These are phyloP conservation scores for Galeopterus variegatus DNA, from an alignment of 2,113 vertebrate genomes.

Conservation along the genomic window DNA sequence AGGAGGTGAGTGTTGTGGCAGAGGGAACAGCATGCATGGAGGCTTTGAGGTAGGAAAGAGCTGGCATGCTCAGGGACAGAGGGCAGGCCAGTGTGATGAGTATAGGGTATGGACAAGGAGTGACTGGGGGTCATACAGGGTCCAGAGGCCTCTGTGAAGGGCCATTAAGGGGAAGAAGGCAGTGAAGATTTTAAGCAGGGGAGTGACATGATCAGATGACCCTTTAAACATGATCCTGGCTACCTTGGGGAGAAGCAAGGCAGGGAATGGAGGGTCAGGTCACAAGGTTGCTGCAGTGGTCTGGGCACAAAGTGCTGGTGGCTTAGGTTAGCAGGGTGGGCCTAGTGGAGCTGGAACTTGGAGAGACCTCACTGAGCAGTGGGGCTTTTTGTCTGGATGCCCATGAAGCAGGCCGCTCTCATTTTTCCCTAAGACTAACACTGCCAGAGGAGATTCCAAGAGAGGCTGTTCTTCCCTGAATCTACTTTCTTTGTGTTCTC, in stretches of 20 bases:
- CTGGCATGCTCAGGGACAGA: background rate
- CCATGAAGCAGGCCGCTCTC: background rate
- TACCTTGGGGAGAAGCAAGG: background rate
- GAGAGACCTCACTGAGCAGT: rapidly evolving
- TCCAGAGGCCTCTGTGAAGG: background rate
- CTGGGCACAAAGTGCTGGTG: background rate
- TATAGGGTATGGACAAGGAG: background rate
- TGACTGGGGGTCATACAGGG: background rate
- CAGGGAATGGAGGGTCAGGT: background rate
- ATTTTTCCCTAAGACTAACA: background rate
- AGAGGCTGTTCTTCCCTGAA: background rate
- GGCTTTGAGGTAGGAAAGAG: background rate
- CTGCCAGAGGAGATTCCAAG: background rate
- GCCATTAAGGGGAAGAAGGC: background rate
- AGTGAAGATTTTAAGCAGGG: background rate
- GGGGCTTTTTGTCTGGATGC: background rate
- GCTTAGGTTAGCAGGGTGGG: background rate
- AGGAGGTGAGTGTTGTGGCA: background rate
- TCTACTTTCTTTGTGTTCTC: background rate
- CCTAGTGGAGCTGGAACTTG: background rate
- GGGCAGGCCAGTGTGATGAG: background rate
- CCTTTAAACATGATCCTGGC: background rate
- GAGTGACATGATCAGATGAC: background rate
- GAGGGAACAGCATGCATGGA: background rate
- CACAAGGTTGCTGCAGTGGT: background rate